Evolutionary conservation across 2,888 invertebrate species (phyloP), one percentile per base, ranked within the genome.

Genomic region (Phyllotreta striolata): DNA sequence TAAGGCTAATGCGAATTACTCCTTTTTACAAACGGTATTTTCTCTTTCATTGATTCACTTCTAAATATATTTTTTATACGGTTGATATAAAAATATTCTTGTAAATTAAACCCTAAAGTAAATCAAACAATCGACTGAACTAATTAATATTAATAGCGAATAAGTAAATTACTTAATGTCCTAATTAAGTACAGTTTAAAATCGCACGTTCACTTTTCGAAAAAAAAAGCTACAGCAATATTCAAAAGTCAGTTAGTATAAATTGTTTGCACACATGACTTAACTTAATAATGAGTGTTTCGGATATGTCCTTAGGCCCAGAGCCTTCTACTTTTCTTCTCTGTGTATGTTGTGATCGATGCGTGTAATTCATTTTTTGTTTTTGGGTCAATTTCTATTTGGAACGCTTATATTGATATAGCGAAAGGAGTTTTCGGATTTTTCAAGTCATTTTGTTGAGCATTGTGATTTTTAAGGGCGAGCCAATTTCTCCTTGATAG

Each of bases 261-360:
- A 41, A 38, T 47, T 63, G 55, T 59, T 41, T 52, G 43, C 55
- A 59, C 55, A 47, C 57, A 54, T 56, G 40, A 40, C 47, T 47
- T 49, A 56, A 43, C 56, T 63, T 63, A 14, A 4, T 35, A 58
- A 54, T 63, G 58, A 52, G 63, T 59, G 63, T 55, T 63, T 37
- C 55, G 63, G 52, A 59, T 59, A 40, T 57, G 52, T 47, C 54
- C 34, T 54, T 57, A 54, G 52, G 46, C 57, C 57, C 13, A 47
- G 58, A 9, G 40, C 41, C 40, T 38, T 14, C 44, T 63, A 54
- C 41, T 63, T 14, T 46, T 46, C 46, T 14, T 40, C 55, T 58
- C 35, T 63, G 39, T 54, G 58, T 57, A 58, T 52, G 54, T 46
- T 44, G 54, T 59, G 47, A 41, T 3, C 13, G 38, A 38, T 52